Conservation (phyloP, 2,797 vertebrate genomes). For the Capromys pilorides region DNA sequence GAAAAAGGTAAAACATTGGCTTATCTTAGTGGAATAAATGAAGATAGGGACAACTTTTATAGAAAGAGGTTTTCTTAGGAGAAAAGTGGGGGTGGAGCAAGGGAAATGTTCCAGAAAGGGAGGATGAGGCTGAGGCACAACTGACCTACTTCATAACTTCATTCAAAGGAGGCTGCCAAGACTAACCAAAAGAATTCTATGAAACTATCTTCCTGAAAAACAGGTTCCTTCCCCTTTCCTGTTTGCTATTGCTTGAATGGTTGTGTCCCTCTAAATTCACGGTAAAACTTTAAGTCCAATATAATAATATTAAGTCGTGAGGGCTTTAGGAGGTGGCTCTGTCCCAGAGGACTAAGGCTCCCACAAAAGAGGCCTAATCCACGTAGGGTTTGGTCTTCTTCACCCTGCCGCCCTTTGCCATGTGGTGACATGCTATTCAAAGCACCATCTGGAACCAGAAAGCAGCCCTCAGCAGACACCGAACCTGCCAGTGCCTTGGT, state of each 20-base stretch:
- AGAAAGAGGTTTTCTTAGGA: conserved; percentile 12
- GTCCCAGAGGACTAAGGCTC: neutral
- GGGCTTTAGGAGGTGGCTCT: neutral
- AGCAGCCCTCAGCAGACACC: neutral
- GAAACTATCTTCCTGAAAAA: neutral
- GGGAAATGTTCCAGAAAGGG: conserved; percentile 11
- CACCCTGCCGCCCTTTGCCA: neutral
- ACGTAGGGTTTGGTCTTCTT: neutral
- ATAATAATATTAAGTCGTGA: neutral
- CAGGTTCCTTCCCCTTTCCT: neutral
- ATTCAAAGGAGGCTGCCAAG: neutral
- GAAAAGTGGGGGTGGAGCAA: neutral
- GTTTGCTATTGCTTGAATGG: neutral
- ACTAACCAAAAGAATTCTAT: neutral
- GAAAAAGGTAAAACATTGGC: neutral
- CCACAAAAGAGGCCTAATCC: neutral
- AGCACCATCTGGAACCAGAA: neutral
- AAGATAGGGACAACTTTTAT: neutral
- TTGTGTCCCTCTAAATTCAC: neutral
- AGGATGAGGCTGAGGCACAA: neutral
- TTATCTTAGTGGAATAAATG: conserved; percentile 6
- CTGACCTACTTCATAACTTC: neutral
- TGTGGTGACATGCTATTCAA: neutral
- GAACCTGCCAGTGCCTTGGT: neutral
- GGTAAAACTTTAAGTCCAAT: neutral